A percentile compares a stretch with the other conserved stretches of the same genome.
phyloP scores from a whole-genome alignment of 2,113 vertebrate genomes.

The Chroicocephalus ridibundus region DNA sequence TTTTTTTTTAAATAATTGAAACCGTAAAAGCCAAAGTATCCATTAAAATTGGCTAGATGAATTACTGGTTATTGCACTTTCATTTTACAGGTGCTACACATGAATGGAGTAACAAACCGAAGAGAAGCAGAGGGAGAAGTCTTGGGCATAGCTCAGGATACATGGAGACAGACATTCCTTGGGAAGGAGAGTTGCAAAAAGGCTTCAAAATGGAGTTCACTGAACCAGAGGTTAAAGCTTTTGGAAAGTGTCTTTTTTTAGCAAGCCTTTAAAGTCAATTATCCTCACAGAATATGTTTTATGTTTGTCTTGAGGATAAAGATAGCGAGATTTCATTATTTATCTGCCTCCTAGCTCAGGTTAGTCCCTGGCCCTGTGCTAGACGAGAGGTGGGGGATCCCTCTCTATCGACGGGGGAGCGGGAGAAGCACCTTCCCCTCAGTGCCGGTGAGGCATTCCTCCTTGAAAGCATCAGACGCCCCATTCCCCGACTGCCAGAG shows the following conservation, averaged over 20 bases:
- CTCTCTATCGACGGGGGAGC: not conserved
- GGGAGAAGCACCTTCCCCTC: not conserved
- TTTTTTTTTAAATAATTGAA: not conserved
- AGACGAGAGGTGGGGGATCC: not conserved
- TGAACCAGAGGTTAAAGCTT: not conserved
- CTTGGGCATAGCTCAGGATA: not conserved
- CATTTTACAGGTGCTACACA: not conserved
- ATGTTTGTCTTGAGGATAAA: constrained; percentile 20
- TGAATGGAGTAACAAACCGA: not conserved
- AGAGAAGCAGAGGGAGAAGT: not conserved
- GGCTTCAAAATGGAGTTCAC: constrained; percentile 27
- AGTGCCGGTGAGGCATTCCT: not conserved
- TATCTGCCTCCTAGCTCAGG: not conserved
- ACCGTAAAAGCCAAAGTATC: not conserved
- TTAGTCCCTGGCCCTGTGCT: not conserved
- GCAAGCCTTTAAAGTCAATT: constrained; percentile 26
- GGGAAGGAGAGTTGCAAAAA: constrained; percentile 39
- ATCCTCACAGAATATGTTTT: not conserved
- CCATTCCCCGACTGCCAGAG: not conserved
- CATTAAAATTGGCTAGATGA: not conserved
- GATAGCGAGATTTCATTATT: not conserved
- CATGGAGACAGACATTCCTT: not conserved
- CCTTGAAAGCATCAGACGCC: not conserved
- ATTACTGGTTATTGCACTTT: not conserved
- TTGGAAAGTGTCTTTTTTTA: not conserved